A percentile compares a stretch with the other conserved stretches of the same genome.
phyloP scores from a whole-genome alignment of 2,888 invertebrate species.

The Caenorhabditis virilis region DNA sequence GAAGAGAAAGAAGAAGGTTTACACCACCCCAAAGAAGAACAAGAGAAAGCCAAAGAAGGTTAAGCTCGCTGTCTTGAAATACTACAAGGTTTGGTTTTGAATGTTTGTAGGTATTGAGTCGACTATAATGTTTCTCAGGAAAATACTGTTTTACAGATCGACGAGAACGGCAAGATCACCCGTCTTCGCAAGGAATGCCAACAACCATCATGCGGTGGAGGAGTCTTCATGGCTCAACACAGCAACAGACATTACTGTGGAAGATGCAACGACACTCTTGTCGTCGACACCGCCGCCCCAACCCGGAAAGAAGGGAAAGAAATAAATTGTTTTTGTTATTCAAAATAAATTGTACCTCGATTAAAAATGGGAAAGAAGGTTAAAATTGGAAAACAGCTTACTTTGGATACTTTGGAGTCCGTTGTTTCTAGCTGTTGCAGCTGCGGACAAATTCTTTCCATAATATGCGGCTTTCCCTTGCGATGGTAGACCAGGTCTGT shows the following conservation, averaged over 20 bases:
- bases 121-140: too few species aligned
- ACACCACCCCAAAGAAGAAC: conserved; percentile 99
- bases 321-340: conserved; percentile 47
- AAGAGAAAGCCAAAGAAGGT: conserved; percentile 99
- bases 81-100: conserved; percentile 84
- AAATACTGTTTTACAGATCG: conserved; percentile 84
- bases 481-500: too few species aligned
- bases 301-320: conserved; percentile 53
- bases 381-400: conserved; percentile 95
- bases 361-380: conserved; percentile 91
- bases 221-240: conserved; percentile 99
- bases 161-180: conserved; percentile 98
- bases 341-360: conserved; percentile 45
- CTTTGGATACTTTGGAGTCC: too few species aligned
- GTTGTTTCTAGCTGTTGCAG: too few species aligned
- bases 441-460: too few species aligned
- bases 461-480: too few species aligned
- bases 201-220: conserved; percentile 94
- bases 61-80: conserved; percentile 96
- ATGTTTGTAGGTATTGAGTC: neutral
- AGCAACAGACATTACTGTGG: conserved; percentile 94
- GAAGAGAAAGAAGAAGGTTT: conserved; percentile 99
- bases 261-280: conserved; percentile 94
- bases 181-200: conserved; percentile 94
- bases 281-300: conserved; percentile 82